Evolutionary conservation across 2,797 vertebrate species (phyloP).

Genomic region (Botia kubotai): DNA sequence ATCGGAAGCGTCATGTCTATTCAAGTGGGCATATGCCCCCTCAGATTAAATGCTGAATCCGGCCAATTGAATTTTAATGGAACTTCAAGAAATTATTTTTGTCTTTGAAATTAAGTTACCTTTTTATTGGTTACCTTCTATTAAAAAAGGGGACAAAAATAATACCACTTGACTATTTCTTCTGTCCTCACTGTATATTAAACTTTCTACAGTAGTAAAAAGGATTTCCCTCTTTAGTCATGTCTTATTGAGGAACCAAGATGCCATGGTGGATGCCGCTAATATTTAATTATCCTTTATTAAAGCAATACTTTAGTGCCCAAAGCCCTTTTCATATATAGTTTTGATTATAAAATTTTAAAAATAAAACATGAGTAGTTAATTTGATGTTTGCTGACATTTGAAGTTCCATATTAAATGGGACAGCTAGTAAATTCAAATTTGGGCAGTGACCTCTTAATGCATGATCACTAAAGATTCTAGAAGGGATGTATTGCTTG

Average conservation of each 20-base stretch:
- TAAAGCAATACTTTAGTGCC: neutral
- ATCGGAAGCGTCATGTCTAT: neutral
- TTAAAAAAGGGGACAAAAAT: too few species aligned
- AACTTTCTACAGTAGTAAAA: too few species aligned
- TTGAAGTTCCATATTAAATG: neutral
- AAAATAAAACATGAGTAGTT: neutral
- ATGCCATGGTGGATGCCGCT: neutral
- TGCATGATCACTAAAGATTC: neutral
- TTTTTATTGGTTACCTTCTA: too few species aligned
- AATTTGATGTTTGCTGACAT: neutral
- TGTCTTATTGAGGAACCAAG: neutral
- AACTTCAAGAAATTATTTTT: neutral
- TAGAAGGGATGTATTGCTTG: neutral
- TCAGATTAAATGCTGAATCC: neutral
- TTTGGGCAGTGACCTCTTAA: neutral
- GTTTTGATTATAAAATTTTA: neutral
- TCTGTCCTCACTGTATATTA: too few species aligned
- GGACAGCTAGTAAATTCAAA: neutral
- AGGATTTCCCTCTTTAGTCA: too few species aligned
- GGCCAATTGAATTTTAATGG: too few species aligned
- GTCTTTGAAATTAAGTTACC: neutral
- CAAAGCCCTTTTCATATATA: neutral
- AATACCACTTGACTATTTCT: too few species aligned
- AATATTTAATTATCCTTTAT: neutral
- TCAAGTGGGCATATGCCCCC: neutral